A percentile compares a stretch with the other conserved stretches of the same genome.
phyloP scores from a whole-genome alignment of 2,888 invertebrate species.

The Xiphydria camelus region DNA sequence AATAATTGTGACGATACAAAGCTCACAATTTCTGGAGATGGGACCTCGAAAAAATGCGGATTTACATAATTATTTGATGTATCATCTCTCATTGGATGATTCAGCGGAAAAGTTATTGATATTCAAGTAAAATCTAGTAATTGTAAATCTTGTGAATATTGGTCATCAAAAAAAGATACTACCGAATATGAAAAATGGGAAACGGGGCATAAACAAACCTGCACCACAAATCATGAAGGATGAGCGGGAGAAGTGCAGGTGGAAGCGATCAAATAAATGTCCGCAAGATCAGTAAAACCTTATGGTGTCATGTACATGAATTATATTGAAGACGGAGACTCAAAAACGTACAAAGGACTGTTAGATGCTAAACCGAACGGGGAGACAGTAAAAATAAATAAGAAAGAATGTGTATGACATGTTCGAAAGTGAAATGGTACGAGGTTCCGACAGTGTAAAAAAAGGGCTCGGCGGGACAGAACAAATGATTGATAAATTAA shows the following conservation, averaged over 20 bases:
- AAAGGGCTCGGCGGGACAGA: no score
- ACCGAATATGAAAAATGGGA: not conserved
- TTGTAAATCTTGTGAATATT: not conserved
- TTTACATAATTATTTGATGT: slow-evolving; percentile 3
- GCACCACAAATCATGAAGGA: not conserved
- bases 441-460: no score
- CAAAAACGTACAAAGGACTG: no score
- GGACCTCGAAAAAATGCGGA: slow-evolving; percentile 1
- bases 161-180: not conserved
- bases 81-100: slow-evolving; percentile 1
- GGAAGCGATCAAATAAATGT: not conserved
- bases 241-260: not conserved
- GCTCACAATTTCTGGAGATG: not conserved
- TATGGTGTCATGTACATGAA: not conserved
- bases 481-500: no score
- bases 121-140: not conserved
- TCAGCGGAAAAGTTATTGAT: not conserved
- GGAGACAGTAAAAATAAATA: no score
- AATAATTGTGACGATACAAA: not conserved
- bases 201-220: not conserved
- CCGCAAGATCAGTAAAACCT: not conserved
- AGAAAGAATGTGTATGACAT: no score
- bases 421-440: no score
- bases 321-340: slow-evolving; percentile 8
- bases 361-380: no score